phyloP scores from a whole-genome alignment of 1,140 invertebrate species.

The Drosophila ogumai region DNA sequence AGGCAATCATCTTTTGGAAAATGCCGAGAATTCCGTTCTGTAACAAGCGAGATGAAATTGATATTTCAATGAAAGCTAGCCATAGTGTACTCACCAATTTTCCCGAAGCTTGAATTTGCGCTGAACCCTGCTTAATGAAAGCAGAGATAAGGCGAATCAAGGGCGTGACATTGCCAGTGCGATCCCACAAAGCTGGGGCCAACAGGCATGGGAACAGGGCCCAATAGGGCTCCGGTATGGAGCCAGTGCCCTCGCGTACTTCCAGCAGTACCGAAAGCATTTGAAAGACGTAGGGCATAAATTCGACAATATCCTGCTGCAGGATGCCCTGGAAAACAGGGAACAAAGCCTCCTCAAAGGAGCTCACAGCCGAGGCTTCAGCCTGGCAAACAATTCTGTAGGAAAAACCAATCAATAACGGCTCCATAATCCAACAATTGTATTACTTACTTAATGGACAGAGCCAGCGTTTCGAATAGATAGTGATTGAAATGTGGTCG shows the following conservation, averaged over 20 bases:
- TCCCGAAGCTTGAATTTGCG: constrained; percentile 89
- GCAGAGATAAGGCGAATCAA: constrained; percentile 95
- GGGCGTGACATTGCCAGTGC: constrained; percentile 95
- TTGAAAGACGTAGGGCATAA: constrained; percentile 99
- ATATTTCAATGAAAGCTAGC: too few relatives aligned
- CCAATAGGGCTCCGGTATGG: constrained; percentile 93
- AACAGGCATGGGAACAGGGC: constrained; percentile 95
- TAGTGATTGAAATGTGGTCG: constrained; percentile 99
- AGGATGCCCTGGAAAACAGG: constrained; percentile 97
- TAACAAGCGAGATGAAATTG: neutral
- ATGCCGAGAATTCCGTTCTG: constrained; percentile 95
- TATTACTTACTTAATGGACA: constrained; percentile 90
- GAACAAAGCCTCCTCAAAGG: constrained; percentile 96
- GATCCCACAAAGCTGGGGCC: constrained; percentile 95
- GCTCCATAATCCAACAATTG: neutral
- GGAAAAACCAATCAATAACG: neutral
- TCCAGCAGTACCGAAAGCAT: constrained; percentile 96
- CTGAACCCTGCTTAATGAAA: constrained; percentile 91
- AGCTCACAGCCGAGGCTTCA: constrained; percentile 91
- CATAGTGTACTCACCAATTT: constrained; percentile 87
- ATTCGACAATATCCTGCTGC: constrained; percentile 97
- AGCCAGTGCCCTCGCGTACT: constrained; percentile 87
- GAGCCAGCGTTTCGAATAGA: constrained; percentile 96
- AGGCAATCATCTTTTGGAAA: constrained; percentile 98
- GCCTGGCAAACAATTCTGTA: constrained; percentile 91